Conservation (phyloP, 2,113 vertebrate genomes). For the Harpagus bidentatus region DNA sequence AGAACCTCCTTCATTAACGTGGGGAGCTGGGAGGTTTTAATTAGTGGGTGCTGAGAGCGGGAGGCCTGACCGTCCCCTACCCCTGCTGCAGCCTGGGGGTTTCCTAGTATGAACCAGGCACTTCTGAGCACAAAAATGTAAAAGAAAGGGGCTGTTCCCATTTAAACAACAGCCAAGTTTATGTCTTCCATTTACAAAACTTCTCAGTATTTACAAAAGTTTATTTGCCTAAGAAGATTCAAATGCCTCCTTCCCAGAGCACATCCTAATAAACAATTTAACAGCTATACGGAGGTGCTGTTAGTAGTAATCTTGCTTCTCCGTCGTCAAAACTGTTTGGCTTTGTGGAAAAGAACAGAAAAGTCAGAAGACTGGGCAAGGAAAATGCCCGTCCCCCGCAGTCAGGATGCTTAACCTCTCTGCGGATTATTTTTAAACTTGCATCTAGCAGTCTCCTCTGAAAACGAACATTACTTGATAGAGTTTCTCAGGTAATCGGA, state of each 20-base stretch:
- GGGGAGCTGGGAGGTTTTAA: neutral
- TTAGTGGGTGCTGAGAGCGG: fast-evolving
- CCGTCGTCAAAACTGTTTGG: neutral
- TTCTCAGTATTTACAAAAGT: neutral
- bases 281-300: neutral
- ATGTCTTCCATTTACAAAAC: neutral
- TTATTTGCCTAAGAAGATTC: neutral
- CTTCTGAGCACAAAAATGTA: neutral
- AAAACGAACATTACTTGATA: neutral
- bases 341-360: neutral
- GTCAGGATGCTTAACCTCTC: neutral
- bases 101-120: too few relatives aligned
- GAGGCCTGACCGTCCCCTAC: neutral
- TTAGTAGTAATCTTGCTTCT: neutral
- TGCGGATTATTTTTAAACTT: neutral
- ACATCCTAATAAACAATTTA: neutral
- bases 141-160: neutral
- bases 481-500: neutral
- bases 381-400: fast-evolving
- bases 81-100: neutral
- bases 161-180: neutral
- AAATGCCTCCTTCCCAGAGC: neutral
- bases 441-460: neutral
- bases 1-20: neutral
- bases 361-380: fast-evolving